Conservation (phyloP, 2,797 vertebrate genomes). For the Halcyon badia region DNA sequence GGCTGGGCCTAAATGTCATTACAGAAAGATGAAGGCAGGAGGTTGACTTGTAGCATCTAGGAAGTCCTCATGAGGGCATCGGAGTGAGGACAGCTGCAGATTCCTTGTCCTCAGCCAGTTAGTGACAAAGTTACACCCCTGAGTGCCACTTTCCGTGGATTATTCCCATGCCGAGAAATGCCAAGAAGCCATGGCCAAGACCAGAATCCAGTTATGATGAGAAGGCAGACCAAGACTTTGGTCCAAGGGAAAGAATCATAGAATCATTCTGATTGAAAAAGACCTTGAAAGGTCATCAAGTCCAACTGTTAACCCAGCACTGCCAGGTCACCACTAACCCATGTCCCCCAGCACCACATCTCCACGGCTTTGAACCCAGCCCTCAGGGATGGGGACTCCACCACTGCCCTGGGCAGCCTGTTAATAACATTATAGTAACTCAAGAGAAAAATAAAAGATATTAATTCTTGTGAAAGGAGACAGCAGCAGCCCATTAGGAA, state of each 20-base stretch:
- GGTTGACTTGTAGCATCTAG: neutral
- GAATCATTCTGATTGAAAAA: too few relatives aligned
- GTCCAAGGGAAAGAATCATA: neutral
- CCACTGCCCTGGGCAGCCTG: neutral
- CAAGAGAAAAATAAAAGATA: neutral
- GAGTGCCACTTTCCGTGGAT: neutral
- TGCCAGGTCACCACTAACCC: neutral
- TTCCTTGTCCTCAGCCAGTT: neutral
- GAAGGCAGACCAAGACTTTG: neutral
- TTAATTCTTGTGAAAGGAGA: neutral
- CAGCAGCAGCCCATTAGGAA: neutral
- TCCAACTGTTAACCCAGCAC: too few relatives aligned
- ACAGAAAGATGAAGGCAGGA: neutral
- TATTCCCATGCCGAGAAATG: neutral
- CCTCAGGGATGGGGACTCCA: too few relatives aligned
- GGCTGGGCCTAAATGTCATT: too few relatives aligned
- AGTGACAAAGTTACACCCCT: neutral
- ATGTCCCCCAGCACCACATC: neutral
- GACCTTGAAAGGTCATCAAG: too few relatives aligned
- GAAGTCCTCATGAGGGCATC: neutral
- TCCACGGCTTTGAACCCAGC: neutral
- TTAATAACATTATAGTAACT: neutral
- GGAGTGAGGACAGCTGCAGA: neutral
- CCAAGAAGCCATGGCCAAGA: neutral
- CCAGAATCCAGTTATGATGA: neutral